phyloP scores from a whole-genome alignment of 2,888 invertebrate species.

The Watsonalla binaria region DNA sequence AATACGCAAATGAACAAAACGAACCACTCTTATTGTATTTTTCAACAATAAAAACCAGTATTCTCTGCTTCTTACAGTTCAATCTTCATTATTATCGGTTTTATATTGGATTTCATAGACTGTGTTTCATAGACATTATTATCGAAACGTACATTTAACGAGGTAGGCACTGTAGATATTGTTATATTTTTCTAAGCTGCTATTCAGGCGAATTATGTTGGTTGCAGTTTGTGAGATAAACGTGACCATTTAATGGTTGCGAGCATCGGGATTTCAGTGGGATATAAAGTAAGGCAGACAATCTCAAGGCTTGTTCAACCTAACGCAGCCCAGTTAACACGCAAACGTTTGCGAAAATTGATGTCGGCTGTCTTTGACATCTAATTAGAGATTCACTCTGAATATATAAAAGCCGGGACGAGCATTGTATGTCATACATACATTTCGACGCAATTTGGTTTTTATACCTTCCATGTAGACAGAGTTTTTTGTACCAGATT shows the following conservation, averaged over 20 bases:
- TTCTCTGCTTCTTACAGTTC: too few species aligned
- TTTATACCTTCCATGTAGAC: too few species aligned
- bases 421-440: background rate
- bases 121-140: too few species aligned
- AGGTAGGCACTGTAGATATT: too few species aligned
- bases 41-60: too few species aligned
- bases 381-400: background rate
- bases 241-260: background rate
- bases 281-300: background rate
- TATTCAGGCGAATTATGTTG: background rate
- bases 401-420: background rate
- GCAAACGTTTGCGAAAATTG: constrained; percentile 1
- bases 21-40: too few species aligned
- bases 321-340: constrained; percentile 2
- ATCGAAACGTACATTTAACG: too few species aligned
- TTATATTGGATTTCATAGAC: too few species aligned
- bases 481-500: too few species aligned
- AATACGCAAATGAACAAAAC: too few species aligned
- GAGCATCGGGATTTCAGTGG: background rate
- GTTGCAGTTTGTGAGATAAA: background rate
- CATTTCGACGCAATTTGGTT: background rate
- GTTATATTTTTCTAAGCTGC: too few species aligned
- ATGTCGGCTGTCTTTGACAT: constrained; percentile 2
- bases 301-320: constrained; percentile 1
- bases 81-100: too few species aligned